Evolutionary conservation across 2,797 vertebrate species (phyloP).

Genomic region (Mastacembelus armatus): DNA sequence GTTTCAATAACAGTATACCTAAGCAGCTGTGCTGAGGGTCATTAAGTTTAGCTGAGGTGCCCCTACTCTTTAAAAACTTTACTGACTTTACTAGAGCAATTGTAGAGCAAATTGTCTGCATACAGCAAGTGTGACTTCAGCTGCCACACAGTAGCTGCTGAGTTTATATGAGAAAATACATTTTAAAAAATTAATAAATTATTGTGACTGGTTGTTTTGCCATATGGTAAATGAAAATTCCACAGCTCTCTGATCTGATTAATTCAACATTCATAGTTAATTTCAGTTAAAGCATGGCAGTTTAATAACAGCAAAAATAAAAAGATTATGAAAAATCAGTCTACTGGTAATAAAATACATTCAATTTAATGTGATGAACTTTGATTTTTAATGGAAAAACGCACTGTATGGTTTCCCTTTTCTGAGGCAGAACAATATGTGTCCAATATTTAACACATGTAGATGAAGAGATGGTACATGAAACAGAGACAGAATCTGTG

Average conservation of each 20-base stretch:
- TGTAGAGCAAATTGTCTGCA: too few relatives aligned
- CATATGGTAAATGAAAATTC: too few relatives aligned
- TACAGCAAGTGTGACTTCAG: too few relatives aligned
- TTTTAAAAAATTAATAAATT: too few relatives aligned
- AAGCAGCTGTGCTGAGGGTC: constrained; percentile 39
- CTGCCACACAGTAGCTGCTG: too few relatives aligned
- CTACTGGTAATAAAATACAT: neutral
- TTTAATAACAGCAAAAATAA: neutral
- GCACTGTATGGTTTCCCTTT: neutral
- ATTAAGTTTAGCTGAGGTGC: constrained; percentile 6
- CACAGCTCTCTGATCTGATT: neutral
- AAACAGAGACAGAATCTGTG: too few relatives aligned
- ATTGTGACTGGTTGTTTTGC: too few relatives aligned
- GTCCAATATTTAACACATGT: neutral
- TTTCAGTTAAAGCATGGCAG: too few relatives aligned
- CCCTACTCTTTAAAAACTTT: constrained; percentile 21
- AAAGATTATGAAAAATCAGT: neutral
- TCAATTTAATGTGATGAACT: neutral
- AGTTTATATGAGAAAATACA: too few relatives aligned
- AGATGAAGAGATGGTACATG: too few relatives aligned
- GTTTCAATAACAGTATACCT: constrained; percentile 61
- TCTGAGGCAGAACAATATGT: too few relatives aligned
- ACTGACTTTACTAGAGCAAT: constrained; percentile 10
- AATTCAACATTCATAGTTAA: too few relatives aligned
- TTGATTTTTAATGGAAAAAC: neutral